Evolutionary conservation across 2,797 vertebrate genomes (phyloP).

Genomic region (Syngnathus rostellatus): DNA sequence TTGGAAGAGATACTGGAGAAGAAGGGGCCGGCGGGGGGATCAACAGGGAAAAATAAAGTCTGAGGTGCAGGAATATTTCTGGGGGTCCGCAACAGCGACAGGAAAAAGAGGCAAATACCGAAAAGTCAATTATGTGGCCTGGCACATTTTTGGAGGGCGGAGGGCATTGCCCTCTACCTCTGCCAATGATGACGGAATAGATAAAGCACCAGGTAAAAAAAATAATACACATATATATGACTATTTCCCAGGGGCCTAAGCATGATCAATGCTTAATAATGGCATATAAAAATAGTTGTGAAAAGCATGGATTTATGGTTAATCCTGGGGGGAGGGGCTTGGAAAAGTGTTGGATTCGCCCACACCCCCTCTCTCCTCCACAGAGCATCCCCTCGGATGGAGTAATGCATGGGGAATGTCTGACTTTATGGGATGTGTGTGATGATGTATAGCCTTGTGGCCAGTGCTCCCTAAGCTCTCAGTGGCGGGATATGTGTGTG

Average conservation of each 20-base stretch:
- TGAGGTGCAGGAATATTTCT: no score
- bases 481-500: constrained; percentile 9
- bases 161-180: no score
- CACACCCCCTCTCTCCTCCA: not conserved
- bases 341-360: constrained; percentile 23
- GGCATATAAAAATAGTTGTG: not conserved
- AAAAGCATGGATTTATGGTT: not conserved
- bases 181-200: not conserved
- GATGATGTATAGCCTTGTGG: constrained; percentile 28
- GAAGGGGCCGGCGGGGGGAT: not conserved
- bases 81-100: no score
- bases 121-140: no score
- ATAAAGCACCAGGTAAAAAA: not conserved
- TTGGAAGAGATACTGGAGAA: not conserved
- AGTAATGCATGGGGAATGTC: constrained; percentile 28
- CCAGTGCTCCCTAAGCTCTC: constrained; percentile 15
- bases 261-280: not conserved
- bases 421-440: constrained; percentile 23
- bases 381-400: constrained; percentile 10
- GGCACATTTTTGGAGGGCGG: no score
- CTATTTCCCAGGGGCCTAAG: not conserved
- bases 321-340: not conserved
- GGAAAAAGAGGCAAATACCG: no score
- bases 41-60: no score
- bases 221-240: not conserved